These are phyloP conservation scores for Scelioninae gen. 1 DNA, from an alignment of 2,888 invertebrate species.

Conservation along the genomic window DNA sequence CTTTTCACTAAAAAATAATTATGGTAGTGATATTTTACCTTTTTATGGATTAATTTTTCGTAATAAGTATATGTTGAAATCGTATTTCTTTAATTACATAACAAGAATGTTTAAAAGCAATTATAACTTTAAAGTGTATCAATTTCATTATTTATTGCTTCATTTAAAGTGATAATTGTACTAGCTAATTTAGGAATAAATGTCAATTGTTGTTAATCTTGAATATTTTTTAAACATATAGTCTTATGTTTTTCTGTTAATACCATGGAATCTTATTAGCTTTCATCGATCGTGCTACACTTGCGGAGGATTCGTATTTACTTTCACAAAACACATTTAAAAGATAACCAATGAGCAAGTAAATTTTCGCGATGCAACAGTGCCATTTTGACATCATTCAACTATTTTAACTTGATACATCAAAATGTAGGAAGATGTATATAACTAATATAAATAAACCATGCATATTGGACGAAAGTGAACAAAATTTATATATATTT, in stretches of 20 bases:
- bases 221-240: neutral
- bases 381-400: constrained; percentile 1
- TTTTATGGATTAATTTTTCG: neutral
- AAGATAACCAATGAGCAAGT: constrained; percentile 13
- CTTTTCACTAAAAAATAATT: neutral
- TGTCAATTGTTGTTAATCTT: neutral
- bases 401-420: too few relatives aligned
- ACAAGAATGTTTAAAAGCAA: too few relatives aligned
- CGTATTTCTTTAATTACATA: too few relatives aligned
- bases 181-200: neutral
- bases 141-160: too few relatives aligned
- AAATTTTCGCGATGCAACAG: constrained; percentile 12
- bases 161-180: too few relatives aligned
- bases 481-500: too few relatives aligned
- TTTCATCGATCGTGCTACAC: constrained; percentile 60
- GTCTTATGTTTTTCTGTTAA: constrained; percentile 53
- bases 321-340: constrained; percentile 13
- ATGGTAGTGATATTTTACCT: neutral
- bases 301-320: constrained; percentile 41
- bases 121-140: too few relatives aligned
- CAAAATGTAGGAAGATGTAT: too few relatives aligned
- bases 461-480: too few relatives aligned
- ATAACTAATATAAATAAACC: too few relatives aligned
- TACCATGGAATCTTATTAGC: constrained; percentile 53
- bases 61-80: too few relatives aligned